A percentile compares a stretch with the other conserved stretches of the same genome.
Evolutionary conservation across 2,113 vertebrate genomes (phyloP).

Genomic region (Diadophis punctatus): DNA sequence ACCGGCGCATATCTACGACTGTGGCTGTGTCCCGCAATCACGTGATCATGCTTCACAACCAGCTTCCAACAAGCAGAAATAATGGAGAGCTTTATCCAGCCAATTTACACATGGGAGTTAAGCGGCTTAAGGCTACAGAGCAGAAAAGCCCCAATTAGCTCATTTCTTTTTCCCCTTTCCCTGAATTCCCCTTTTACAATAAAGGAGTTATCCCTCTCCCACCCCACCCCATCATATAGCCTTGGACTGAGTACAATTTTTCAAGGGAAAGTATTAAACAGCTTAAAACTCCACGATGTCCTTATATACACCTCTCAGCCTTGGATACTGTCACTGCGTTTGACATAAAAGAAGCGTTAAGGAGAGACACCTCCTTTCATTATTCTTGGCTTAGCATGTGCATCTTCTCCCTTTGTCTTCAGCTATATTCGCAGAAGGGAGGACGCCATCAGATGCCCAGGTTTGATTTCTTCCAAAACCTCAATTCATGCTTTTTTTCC

Average conservation of each 20-base stretch:
- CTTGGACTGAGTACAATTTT: background rate
- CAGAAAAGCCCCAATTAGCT: background rate
- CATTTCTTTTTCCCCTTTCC: background rate
- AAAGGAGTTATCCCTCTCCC: background rate
- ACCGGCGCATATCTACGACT: background rate
- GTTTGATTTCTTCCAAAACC: background rate
- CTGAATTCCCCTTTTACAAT: background rate
- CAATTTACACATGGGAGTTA: background rate
- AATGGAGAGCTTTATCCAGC: background rate
- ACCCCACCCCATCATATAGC: background rate
- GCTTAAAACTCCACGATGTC: background rate
- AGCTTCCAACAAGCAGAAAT: background rate
- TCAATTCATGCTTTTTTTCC: background rate
- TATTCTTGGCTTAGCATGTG: background rate
- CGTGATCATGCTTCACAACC: background rate
- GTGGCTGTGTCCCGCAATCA: background rate
- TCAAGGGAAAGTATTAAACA: background rate
- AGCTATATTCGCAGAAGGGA: background rate
- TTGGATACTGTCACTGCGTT: background rate
- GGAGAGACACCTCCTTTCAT: background rate
- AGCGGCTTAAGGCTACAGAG: background rate
- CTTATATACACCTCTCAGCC: background rate
- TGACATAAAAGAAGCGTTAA: background rate
- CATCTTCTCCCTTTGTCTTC: background rate
- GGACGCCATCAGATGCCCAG: background rate